Conservation (phyloP, 1,140 invertebrate species). For the Phenacoccus solenopsis region DNA sequence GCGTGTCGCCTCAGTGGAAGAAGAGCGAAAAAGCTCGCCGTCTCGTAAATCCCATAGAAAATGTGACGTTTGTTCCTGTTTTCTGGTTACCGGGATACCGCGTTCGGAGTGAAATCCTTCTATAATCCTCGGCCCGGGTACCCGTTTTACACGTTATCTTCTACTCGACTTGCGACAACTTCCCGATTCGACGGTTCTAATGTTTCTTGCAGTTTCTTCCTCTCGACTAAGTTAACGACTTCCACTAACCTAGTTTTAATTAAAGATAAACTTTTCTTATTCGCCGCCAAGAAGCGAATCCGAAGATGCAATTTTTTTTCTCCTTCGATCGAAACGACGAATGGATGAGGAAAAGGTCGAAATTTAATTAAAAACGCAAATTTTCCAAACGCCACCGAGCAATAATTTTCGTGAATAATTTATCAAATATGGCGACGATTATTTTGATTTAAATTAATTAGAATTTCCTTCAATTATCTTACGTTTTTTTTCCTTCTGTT, state of each 20-base stretch:
- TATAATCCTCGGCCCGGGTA: neutral
- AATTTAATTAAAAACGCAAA: neutral
- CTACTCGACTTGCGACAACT: constrained; percentile 10
- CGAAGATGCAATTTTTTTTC: neutral
- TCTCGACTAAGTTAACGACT: constrained; percentile 10
- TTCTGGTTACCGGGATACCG: constrained; percentile 10
- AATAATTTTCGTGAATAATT: constrained; percentile 4
- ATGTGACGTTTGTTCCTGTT: constrained; percentile 15
- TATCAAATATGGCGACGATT: constrained; percentile 11
- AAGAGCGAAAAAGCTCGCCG: neutral
- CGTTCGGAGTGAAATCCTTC: constrained; percentile 3
- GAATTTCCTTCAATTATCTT: constrained; percentile 9
- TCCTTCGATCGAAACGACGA: neutral
- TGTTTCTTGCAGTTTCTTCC: constrained; percentile 13
- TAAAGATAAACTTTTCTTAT: constrained; percentile 10
- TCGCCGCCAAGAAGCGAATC: neutral
- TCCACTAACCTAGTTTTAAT: constrained; percentile 16
- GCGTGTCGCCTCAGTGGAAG: neutral
- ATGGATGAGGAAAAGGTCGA: neutral
- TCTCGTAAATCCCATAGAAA: constrained; percentile 10
- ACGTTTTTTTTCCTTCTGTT: too few species aligned
- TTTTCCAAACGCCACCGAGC: neutral
- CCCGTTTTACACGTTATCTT: constrained; percentile 16
- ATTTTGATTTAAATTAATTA: constrained; percentile 9
- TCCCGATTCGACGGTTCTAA: constrained; percentile 11